Conservation (phyloP, 1,140 invertebrate species). For the Drosophila persimilis region DNA sequence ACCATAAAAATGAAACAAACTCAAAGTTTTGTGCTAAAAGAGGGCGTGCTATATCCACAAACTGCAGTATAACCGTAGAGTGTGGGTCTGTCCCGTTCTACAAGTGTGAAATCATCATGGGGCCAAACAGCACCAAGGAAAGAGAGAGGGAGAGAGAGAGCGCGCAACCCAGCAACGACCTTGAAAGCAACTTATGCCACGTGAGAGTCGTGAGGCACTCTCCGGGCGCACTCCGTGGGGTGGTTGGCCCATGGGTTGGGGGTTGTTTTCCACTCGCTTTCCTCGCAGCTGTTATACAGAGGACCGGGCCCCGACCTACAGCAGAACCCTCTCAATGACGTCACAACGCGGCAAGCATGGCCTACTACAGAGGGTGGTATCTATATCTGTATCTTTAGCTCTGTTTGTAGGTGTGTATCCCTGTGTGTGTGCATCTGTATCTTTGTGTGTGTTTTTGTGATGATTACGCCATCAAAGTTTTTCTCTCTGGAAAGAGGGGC, state of each 20-base stretch:
- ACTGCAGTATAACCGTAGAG: conserved; percentile 7
- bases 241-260: conserved; percentile 22
- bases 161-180: conserved; percentile 53
- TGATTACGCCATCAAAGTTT: conserved; percentile 64
- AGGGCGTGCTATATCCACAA: conserved; percentile 43
- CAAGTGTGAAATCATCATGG: conserved; percentile 72
- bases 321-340: conserved; percentile 52
- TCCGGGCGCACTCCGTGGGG: conserved; percentile 13
- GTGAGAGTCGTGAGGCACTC: conserved; percentile 57
- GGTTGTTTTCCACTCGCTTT: conserved; percentile 27
- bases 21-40: conserved; percentile 39
- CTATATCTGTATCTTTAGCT: conserved; percentile 1
- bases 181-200: conserved; percentile 55
- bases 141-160: conserved; percentile 11
- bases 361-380: conserved; percentile 46
- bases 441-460: conserved; percentile 9
- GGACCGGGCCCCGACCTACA: conserved; percentile 6
- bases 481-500: conserved; percentile 17
- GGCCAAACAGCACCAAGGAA: conserved; percentile 17
- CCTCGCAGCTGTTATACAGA: conserved; percentile 16
- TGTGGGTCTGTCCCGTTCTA: conserved; percentile 5
- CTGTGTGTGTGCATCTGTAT: not conserved
- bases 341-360: conserved; percentile 55
- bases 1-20: conserved; percentile 23
- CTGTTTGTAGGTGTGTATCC: not conserved